Evolutionary conservation across 2,113 vertebrate genomes (phyloP), one percentile per base, ranked within the genome.

Genomic region (Daboia siamensis): DNA sequence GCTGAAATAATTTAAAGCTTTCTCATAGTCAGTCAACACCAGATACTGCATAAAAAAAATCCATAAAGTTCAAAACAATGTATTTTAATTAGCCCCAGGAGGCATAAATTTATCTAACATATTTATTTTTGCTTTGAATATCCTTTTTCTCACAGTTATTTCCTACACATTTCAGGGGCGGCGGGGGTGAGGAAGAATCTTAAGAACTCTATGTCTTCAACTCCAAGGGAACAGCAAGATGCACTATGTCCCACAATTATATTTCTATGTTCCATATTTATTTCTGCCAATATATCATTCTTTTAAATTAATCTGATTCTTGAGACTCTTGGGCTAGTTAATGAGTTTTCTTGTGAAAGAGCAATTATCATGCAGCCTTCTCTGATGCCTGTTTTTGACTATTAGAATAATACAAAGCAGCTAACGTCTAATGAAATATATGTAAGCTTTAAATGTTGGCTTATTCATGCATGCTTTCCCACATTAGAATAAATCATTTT

Each of bases 401-500:
- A 92, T 56, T 39, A 84, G 80, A 93, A 26, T 39, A 84, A 4
- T 80, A 26, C 1, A 59, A 91, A 92, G 85, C 44, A 92, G 39
- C 23, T 69, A 89, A 94, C 85, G 20, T 48, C 74, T 39, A 12
- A 93, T 54, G 93, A 64, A 3, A 89, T 1, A 17, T 54, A 24
- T 12, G n/a, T 24, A 94, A 90, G 5, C 1, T 5, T 48, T 92
- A 51, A 33, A 91, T 15, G 86, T 57, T 51, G 9, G 4, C 20
- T 92, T 90, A 26, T 87, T 89, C 51, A 87, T 84, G 86, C n/a
- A 92, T 86, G 24, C 17, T 86, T 64, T 88, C 86, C 87, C 64
- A 85, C 55, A 85, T 88, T 92, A 89, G 0, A 89, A 93, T 93
- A 57, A 74, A 74, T 29, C 1, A 90, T 92, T 94, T 93, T 92